Conservation (phyloP, 1,140 invertebrate genomes). For the Trypoxylus dichotomus region DNA sequence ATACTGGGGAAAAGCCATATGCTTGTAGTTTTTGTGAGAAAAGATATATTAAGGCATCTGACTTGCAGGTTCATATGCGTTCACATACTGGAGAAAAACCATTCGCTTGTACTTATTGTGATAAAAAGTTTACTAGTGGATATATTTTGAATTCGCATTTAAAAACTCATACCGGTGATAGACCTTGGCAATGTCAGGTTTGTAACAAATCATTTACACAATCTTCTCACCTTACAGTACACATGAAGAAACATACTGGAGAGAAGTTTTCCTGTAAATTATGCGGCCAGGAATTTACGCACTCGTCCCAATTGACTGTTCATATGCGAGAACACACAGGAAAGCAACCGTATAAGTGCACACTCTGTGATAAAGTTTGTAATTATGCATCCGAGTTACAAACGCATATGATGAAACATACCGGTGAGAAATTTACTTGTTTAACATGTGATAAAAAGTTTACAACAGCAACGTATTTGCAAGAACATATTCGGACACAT, state of each 20-base stretch:
- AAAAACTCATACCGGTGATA: constrained; percentile 57
- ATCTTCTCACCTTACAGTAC: constrained; percentile 52
- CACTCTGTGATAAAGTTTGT: constrained; percentile 66
- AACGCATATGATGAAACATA: constrained; percentile 75
- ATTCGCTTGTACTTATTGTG: constrained; percentile 43
- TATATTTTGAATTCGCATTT: constrained; percentile 57
- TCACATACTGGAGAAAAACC: constrained; percentile 38
- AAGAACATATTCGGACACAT: constrained; percentile 40
- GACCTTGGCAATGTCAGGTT: constrained; percentile 59
- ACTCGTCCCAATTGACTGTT: constrained; percentile 77
- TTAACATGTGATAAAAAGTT: constrained; percentile 46
- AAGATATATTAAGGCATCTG: constrained; percentile 34
- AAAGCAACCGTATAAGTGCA: constrained; percentile 56
- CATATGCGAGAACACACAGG: constrained; percentile 77
- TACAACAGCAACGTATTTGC: constrained; percentile 37
- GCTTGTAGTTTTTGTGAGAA: constrained; percentile 38
- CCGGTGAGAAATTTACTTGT: constrained; percentile 63
- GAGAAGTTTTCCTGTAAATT: constrained; percentile 38
- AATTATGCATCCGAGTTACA: constrained; percentile 80
- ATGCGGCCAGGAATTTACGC: constrained; percentile 63
- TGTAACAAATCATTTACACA: constrained; percentile 53
- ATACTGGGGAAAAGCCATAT: constrained; percentile 72
- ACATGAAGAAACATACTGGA: constrained; percentile 57
- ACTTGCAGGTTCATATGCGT: constrained; percentile 37
- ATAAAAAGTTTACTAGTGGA: constrained; percentile 46